Evolutionary conservation across 2,888 invertebrate species (phyloP), one percentile per base, ranked within the genome.

Genomic region (Anticlea derivata): DNA sequence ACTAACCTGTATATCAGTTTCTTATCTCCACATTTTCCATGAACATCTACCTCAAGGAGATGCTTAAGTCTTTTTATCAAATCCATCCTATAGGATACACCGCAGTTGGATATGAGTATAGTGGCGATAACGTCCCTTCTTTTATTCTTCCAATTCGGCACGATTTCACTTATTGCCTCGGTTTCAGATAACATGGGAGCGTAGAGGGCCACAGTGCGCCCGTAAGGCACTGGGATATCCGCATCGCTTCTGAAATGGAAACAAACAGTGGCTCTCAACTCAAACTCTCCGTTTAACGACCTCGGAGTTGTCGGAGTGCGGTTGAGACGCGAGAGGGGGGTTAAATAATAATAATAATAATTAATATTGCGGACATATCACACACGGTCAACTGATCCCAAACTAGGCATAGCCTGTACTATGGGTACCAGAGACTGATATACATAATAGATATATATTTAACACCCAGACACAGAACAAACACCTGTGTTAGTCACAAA

Each of bases 221-320:
- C 94, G 49, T 94, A 94, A 0, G 94, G 93, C 2, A 94, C 93
- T 0, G 94, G 94, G 8, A 94, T 84, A 60, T 94, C 94, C 1
- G 94, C 89, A 55, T 93, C 92, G 69, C 83, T 89, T 67, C 95
- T 93, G 77, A 69, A 48, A 41, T 23, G 1, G 23, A 45, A 20
- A 35, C 12, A 12, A 24, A 24, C n/a, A n/a, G n/a, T n/a, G n/a
- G n/a, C n/a, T n/a, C n/a, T n/a, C n/a, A n/a, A n/a, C n/a, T n/a
- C n/a, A n/a, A n/a, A n/a, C n/a, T n/a, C n/a, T n/a, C n/a, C n/a
- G n/a, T n/a, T n/a, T n/a, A n/a, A n/a, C n/a, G n/a, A n/a, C n/a
- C n/a, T n/a, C n/a, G n/a, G n/a, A n/a, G n/a, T n/a, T n/a, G n/a
- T n/a, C n/a, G n/a, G n/a, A n/a, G n/a, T n/a, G n/a, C n/a, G n/a